Percentiles rank a stretch among this genome's conserved stretches.
These are phyloP conservation scores for Pseudomyrmex gracilis DNA, from an alignment of 1,140 invertebrate genomes.

Conservation along the genomic window DNA sequence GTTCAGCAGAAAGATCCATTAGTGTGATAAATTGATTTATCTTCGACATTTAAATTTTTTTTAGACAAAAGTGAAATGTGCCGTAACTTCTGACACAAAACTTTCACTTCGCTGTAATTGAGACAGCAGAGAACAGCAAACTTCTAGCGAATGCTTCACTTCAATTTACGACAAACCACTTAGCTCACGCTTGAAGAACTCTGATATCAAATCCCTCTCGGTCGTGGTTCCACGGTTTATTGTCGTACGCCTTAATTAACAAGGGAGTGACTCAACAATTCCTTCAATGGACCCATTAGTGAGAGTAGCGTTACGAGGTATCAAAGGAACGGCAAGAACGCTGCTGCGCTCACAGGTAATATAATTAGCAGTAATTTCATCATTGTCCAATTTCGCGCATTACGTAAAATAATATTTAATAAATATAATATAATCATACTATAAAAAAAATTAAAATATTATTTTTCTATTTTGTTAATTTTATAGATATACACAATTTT, in stretches of 20 bases:
- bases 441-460: not conserved
- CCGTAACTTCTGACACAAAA: not conserved
- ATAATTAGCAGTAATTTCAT: constrained; percentile 12
- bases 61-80: not conserved
- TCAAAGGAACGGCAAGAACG: constrained; percentile 31
- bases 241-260: not conserved
- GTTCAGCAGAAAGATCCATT: not conserved
- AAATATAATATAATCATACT: not conserved
- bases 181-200: not conserved
- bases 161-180: constrained; percentile 18
- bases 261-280: constrained; percentile 11
- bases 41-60: not conserved
- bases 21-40: constrained; percentile 1
- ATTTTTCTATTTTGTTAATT: too few species aligned
- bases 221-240: not conserved
- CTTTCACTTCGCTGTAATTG: constrained; percentile 29
- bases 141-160: not conserved
- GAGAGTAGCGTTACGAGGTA: constrained; percentile 45
- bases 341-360: constrained; percentile 36
- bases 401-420: not conserved
- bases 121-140: not conserved
- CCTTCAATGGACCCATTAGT: constrained; percentile 60
- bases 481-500: too few species aligned
- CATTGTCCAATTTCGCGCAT: not conserved
- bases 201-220: constrained; percentile 1